Conservation (phyloP, 1,140 invertebrate genomes). For the Zelostemma sp. region DNA sequence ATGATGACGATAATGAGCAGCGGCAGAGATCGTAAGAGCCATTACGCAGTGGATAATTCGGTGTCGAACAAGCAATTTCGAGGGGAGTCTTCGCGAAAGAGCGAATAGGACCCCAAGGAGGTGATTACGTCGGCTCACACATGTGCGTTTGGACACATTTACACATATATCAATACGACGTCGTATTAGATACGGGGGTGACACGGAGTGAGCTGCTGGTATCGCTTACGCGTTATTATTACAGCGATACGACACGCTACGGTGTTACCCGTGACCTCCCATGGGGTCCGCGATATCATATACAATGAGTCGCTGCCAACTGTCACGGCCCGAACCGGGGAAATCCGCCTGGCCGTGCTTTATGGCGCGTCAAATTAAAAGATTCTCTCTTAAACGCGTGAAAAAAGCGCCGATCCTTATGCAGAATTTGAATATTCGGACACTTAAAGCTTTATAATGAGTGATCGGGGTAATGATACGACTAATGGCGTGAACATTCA, state of each 20-base stretch:
- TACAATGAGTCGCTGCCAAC: conserved; percentile 63
- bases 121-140: conserved; percentile 44
- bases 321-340: conserved; percentile 54
- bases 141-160: conserved; percentile 23
- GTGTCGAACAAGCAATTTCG: conserved; percentile 39
- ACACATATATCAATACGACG: conserved; percentile 59
- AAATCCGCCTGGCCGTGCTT: conserved; percentile 68
- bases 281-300: conserved; percentile 61
- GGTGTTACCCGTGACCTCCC: conserved; percentile 67
- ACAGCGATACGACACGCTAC: conserved; percentile 67
- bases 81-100: conserved; percentile 35
- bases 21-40: conserved; percentile 33
- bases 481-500: too few species aligned
- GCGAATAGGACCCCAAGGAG: conserved; percentile 54
- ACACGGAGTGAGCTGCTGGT: conserved; percentile 48
- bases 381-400: conserved; percentile 60
- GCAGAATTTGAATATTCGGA: too few species aligned
- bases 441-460: too few species aligned
- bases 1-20: conserved; percentile 42
- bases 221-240: conserved; percentile 71
- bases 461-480: too few species aligned
- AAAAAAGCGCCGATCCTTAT: too few species aligned
- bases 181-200: conserved; percentile 57
- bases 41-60: conserved; percentile 39
- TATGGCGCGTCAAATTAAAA: conserved; percentile 72